Conservation (phyloP, 2,113 vertebrate genomes). For the Gallinago undulata region DNA sequence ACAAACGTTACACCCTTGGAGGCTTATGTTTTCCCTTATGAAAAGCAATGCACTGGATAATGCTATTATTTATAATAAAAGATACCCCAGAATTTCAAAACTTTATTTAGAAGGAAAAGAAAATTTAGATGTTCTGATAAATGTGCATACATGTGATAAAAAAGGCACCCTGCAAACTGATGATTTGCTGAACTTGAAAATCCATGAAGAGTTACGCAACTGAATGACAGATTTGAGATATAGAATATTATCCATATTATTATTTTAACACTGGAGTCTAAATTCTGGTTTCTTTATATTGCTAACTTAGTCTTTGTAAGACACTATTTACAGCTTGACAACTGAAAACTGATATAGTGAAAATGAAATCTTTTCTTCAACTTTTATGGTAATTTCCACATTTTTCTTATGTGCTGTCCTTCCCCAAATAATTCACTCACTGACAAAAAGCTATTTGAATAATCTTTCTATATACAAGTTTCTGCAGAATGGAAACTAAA, state of each 20-base stretch:
- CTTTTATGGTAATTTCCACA: conserved; percentile 30
- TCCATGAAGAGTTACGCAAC: background rate
- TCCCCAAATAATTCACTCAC: conserved; percentile 28
- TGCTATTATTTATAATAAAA: background rate
- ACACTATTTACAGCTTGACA: background rate
- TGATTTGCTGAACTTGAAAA: background rate
- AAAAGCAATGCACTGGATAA: background rate
- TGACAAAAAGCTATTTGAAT: conserved; percentile 41
- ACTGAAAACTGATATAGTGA: background rate
- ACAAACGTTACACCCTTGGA: conserved; percentile 9
- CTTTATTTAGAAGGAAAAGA: background rate
- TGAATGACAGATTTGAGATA: background rate
- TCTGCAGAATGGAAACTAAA: conserved; percentile 10
- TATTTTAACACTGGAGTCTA: background rate
- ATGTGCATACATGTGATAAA: background rate
- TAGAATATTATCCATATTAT: background rate
- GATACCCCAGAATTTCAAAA: background rate
- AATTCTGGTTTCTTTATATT: background rate
- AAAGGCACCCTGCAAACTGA: background rate
- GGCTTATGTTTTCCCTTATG: background rate
- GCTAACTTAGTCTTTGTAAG: background rate
- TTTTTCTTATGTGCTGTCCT: background rate
- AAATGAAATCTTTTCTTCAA: conserved; percentile 31
- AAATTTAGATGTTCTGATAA: background rate
- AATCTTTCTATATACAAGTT: conserved; percentile 13